Evolutionary conservation across 30 jellyfish, hydroid and myxozoan species (phyloP).

Genomic region (Turritopsis rubra): DNA sequence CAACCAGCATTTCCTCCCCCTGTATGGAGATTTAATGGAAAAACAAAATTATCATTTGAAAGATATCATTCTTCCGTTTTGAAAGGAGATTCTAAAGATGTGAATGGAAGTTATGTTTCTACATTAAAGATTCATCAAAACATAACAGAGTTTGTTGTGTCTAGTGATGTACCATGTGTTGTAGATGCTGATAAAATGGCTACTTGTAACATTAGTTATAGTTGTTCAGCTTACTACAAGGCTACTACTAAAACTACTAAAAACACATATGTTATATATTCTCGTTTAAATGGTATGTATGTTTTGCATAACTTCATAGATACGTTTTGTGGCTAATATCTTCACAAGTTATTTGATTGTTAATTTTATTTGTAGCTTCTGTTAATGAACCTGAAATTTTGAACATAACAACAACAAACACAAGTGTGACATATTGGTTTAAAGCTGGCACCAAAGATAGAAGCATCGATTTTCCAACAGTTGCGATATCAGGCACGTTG

Average conservation of each 20-base stretch:
- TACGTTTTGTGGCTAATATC: no score
- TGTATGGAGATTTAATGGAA: not conserved
- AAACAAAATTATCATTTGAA: no score
- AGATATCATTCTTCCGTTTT: not conserved
- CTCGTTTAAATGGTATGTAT: conserved; percentile 15
- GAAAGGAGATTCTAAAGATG: not conserved
- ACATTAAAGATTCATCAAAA: not conserved
- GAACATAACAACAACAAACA: no score
- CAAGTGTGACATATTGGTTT: no score
- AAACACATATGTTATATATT: not conserved
- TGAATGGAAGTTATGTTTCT: conserved; percentile 1
- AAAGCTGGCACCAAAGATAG: not conserved
- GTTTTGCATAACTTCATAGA: not conserved
- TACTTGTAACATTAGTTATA: conserved; percentile 3
- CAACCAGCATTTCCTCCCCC: not conserved
- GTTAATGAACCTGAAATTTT: no score
- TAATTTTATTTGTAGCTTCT: no score
- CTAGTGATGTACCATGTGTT: not conserved
- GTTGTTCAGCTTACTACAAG: not conserved
- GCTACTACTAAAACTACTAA: no score
- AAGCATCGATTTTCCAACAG: not conserved
- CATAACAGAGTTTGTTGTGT: not conserved
- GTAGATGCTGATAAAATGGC: not conserved
- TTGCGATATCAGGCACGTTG: no score
- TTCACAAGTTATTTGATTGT: no score